Conservation (phyloP, 2,113 vertebrate genomes). For the Cyphomyrus discorhynchus region DNA sequence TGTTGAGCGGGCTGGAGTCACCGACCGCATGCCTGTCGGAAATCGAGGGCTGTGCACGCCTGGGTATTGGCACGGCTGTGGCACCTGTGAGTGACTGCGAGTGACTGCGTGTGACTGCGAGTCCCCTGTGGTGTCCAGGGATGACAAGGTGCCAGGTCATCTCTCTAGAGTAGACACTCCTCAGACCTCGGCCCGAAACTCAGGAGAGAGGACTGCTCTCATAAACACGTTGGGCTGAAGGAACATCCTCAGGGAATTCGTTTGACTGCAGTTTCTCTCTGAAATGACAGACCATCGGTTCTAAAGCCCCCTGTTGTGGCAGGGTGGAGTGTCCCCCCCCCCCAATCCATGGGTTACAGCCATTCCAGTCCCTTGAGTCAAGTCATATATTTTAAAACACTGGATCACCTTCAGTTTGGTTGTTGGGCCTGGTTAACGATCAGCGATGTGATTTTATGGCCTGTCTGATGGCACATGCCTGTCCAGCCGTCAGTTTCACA, state of each 20-base stretch:
- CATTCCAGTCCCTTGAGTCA: not conserved
- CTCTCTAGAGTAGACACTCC: not conserved
- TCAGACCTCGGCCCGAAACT: not conserved
- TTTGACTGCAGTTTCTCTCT: not conserved
- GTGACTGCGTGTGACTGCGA: too few relatives aligned
- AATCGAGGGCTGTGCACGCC: not conserved
- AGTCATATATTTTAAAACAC: not conserved
- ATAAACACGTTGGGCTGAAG: not conserved
- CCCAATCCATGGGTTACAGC: not conserved
- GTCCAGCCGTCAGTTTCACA: not conserved
- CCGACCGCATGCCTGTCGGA: not conserved
- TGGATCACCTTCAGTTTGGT: not conserved
- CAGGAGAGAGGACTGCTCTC: not conserved
- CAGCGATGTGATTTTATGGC: not conserved
- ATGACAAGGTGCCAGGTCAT: not conserved
- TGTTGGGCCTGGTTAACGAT: not conserved
- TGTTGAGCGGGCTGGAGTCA: not conserved
- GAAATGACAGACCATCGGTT: not conserved
- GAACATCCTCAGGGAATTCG: not conserved
- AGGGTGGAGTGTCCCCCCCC: not conserved
- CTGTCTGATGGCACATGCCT: not conserved
- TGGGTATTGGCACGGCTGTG: not conserved
- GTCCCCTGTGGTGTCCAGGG: not conserved
- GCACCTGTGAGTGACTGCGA: not conserved
- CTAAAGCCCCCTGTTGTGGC: not conserved